Evolutionary conservation across 1,140 invertebrate species (phyloP), one percentile per base, ranked within the genome.

Genomic region (Venustaconcha ellipsiformis): DNA sequence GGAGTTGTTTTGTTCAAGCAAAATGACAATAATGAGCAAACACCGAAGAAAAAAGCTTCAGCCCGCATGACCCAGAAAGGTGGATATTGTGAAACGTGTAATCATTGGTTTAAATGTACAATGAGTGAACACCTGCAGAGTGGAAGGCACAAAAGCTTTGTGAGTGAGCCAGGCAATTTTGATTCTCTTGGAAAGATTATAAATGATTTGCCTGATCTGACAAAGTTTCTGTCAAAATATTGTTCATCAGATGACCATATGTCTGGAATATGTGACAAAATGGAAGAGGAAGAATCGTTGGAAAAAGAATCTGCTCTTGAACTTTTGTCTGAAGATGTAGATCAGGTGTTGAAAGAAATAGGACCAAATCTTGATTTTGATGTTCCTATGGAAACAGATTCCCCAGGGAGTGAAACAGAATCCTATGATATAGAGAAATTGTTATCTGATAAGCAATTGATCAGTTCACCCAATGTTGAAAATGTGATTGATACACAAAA

Each of bases 81-180:
- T 20, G 83, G 82, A 5, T 84, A 78, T 59, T 84, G 83, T 82
- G 83, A 84, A 66, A 79, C 79, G 23, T 84, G 83, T 77, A 78
- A 83, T 59, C 77, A 79, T 55, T 84, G 81, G 81, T 84, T 78
- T 60, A 84, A 75, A 66, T 78, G 77, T 67, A 71, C 76, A 55
- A 62, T 84, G 17, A 67, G 78, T 58, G 80, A 83, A 77, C 83
- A 84, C 66, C 57, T 83, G 11, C 76, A 78, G 37, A 82, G 81
- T 78, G 74, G 65, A 58, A 80, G 77, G 57, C 83, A 84, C 73
- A 70, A 78, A 67, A 74, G 80, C 64, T 84, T 84, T 78, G 75
- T 80, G 26, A 67, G 65, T 37, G 59, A 77, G 14, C 20, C 64
- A 26, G 79, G 71, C 20, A 84, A 84, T 64, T 84, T 80, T 72